Conservation (phyloP, 1,140 invertebrate species). For the Hyposmocoma kahamanoa region DNA sequence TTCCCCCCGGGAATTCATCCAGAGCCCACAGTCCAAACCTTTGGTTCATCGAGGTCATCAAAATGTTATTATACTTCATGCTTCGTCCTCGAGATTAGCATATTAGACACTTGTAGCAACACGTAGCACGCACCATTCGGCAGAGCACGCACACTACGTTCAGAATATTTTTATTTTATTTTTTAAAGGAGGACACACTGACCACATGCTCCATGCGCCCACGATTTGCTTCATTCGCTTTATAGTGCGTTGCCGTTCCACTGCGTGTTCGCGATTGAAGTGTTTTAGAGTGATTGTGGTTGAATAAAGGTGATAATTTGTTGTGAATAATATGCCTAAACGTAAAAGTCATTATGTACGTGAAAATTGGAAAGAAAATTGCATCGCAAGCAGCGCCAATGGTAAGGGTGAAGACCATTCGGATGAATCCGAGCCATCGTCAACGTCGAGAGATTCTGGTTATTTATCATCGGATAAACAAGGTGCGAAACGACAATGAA, state of each 20-base stretch:
- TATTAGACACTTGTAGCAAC: no score
- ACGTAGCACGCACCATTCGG: no score
- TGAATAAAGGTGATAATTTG: background rate
- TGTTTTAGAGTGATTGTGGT: background rate
- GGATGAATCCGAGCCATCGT: background rate
- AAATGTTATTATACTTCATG: no score
- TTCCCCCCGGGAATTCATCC: no score
- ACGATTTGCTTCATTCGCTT: background rate
- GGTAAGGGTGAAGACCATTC: background rate
- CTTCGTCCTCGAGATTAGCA: no score
- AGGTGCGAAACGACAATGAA: background rate
- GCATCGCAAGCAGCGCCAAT: background rate
- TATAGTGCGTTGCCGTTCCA: constrained; percentile 1
- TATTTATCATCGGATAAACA: background rate
- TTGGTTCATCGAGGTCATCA: background rate
- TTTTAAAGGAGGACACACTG: no score
- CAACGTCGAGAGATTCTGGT: background rate
- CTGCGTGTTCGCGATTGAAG: background rate
- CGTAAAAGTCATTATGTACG: background rate
- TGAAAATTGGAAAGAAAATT: background rate
- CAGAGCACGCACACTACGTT: no score
- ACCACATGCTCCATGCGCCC: no score
- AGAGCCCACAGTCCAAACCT: no score
- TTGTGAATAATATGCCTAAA: background rate
- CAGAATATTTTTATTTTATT: no score